These are phyloP conservation scores for Ochropacha duplaris DNA, from an alignment of 2,888 invertebrate genomes.

Conservation along the genomic window DNA sequence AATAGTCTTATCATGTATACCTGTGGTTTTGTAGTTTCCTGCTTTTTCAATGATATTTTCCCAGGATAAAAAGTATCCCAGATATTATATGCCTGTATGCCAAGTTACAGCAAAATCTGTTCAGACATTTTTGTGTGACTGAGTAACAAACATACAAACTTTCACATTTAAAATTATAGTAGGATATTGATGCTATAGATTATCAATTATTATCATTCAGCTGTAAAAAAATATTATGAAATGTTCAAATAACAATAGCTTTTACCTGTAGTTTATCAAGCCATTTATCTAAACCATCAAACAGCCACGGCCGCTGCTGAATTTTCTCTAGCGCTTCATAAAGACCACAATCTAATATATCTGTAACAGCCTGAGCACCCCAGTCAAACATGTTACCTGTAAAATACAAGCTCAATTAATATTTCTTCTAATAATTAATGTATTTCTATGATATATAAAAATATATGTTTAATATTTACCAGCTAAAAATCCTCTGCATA, in stretches of 20 bases:
- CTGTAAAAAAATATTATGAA: constrained; percentile 6
- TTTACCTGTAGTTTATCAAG: constrained; percentile 85
- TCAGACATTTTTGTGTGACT: too few relatives aligned
- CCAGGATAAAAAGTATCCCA: too few relatives aligned
- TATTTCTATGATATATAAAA: constrained; percentile 4
- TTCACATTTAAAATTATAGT: constrained; percentile 4
- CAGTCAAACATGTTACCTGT: constrained; percentile 98
- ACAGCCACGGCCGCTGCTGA: constrained; percentile 95
- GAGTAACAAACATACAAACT: too few relatives aligned
- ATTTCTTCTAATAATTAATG: constrained; percentile 6
- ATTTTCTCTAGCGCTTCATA: constrained; percentile 91
- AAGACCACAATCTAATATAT: constrained; percentile 94
- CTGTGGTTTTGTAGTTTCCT: too few relatives aligned
- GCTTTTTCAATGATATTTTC: too few relatives aligned
- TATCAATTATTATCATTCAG: too few relatives aligned
- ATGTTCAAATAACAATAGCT: background rate
- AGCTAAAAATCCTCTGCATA: constrained; percentile 86
- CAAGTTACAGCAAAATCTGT: too few relatives aligned
- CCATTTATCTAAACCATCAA: constrained; percentile 94
- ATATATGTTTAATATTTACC: constrained; percentile 47
- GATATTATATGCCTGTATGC: too few relatives aligned
- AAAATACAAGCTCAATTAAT: constrained; percentile 17
- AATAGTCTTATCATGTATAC: too few relatives aligned
- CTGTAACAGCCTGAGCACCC: constrained; percentile 96
- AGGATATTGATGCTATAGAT: background rate